Evolutionary conservation across 2,113 vertebrate species (phyloP).

Genomic region (Coregonus clupeaformis): DNA sequence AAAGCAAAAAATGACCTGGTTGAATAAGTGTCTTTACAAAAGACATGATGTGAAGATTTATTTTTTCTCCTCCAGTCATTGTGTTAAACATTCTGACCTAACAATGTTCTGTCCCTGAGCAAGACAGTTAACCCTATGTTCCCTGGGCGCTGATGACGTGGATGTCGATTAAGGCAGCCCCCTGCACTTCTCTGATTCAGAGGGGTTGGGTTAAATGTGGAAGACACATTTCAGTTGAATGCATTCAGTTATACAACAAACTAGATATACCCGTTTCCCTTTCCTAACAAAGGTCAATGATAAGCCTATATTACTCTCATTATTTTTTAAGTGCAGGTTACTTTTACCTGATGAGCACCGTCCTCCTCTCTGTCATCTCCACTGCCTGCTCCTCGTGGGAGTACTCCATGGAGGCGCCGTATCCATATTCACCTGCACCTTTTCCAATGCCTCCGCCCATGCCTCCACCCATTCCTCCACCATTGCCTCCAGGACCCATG

Average conservation of each 20-base stretch:
- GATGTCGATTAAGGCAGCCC: too few relatives aligned
- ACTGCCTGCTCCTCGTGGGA: constrained; percentile 67
- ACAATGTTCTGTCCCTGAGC: not conserved
- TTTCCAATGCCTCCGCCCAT: not conserved
- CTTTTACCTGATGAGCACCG: constrained; percentile 76
- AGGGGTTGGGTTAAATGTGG: too few relatives aligned
- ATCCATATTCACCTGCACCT: constrained; percentile 27
- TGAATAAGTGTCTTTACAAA: not conserved
- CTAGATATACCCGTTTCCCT: too few relatives aligned
- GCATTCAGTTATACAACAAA: too few relatives aligned
- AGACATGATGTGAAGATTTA: not conserved
- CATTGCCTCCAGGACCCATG: not conserved
- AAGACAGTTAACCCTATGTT: too few relatives aligned
- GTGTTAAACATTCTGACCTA: not conserved
- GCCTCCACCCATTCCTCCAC: constrained; percentile 6
- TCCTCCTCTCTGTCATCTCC: constrained; percentile 75
- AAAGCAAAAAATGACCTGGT: not conserved
- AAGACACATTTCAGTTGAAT: too few relatives aligned
- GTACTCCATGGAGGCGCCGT: constrained; percentile 40
- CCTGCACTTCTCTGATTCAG: too few relatives aligned
- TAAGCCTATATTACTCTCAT: not conserved
- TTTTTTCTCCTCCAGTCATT: not conserved
- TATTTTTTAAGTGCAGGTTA: constrained; percentile 23
- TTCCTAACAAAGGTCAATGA: not conserved
- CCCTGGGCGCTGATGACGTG: too few relatives aligned